phyloP scores from a whole-genome alignment of 2,113 vertebrate species.

The Phainopepla nitens region DNA sequence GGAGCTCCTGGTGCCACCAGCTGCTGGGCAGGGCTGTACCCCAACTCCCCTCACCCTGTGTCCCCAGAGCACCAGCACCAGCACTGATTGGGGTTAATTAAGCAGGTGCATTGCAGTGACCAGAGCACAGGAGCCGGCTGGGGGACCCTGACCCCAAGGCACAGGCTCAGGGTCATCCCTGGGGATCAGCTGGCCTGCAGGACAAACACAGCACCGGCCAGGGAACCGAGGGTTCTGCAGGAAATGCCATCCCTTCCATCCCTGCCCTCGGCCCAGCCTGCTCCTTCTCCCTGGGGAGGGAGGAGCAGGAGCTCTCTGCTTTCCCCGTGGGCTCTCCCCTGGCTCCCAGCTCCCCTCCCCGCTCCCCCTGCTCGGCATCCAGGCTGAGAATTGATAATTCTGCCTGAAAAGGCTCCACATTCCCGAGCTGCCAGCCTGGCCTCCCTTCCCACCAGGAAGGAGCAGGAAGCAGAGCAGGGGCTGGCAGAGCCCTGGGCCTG shows the following conservation, averaged over 20 bases:
- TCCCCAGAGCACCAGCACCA: background rate
- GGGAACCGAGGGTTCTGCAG: background rate
- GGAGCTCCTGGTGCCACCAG: background rate
- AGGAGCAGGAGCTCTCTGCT: background rate
- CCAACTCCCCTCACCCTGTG: background rate
- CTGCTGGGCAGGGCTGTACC: background rate
- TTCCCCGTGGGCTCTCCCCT: background rate
- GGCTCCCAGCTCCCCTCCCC: conserved; percentile 14
- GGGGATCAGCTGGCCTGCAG: background rate
- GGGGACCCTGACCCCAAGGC: background rate
- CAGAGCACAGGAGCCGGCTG: background rate
- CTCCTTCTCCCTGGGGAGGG: fast-evolving
- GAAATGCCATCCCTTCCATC: background rate
- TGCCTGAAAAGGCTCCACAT: conserved; percentile 75
- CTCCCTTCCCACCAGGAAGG: conserved; percentile 25
- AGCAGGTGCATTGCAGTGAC: background rate
- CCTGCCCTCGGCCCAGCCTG: background rate
- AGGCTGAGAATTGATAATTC: too few relatives aligned
- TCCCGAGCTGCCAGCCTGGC: conserved; percentile 71
- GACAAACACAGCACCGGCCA: background rate
- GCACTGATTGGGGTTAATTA: conserved; percentile 16
- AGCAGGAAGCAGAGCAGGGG: background rate
- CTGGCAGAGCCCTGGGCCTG: background rate
- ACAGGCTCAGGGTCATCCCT: background rate
- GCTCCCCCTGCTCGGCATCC: conserved; percentile 28